Evolutionary conservation across 2,113 vertebrate genomes (phyloP), one percentile per base, ranked within the genome.

Genomic region (Oncorhynchus clarkii): DNA sequence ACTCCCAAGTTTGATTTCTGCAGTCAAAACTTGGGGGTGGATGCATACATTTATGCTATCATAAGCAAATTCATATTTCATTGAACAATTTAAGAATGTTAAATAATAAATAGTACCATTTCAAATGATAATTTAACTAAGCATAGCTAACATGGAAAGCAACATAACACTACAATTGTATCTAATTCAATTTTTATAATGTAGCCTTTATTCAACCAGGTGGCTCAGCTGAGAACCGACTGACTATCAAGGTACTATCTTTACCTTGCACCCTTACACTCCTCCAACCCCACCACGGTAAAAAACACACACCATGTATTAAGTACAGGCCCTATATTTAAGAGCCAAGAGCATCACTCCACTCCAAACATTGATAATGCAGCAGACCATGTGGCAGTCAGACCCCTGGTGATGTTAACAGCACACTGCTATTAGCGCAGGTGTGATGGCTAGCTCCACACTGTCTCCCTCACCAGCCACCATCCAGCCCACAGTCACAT

Each of bases 371-470:
- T 85, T 84, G 89, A 91, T 90, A 85, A 88, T 83, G 85, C 80
- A 73, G 76, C 64, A 16, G 74, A 27, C 60, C 75, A 82, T 78
- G 78, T 70, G 76, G 89, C 80, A 78, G 87, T 82, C 85, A 89
- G 88, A 87, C 83, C 86, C 90, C 89, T 78, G 83, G 84, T 89
- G 89, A 90, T 88, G 88, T 82, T 82, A 84, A 83, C 81, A 83
- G 83, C 86, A 75, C 87, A 82, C 81, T 87, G 85, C 84, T 86
- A 91, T 91, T 92, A 92, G 92, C 89, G 80, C 88, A 93, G 92
- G 92, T 94, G 89, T 67, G 89, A 93, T 92, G 85, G 77, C 79
- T 88, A 86, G 90, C 51, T 54, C 51, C 14, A 54, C 51, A 6
- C 51, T 18, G 12, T 54, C 51, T 18, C 51, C 51, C 12, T 54